phyloP scores from a whole-genome alignment of 2,113 vertebrate genomes.

The Gymnarchus niloticus region DNA sequence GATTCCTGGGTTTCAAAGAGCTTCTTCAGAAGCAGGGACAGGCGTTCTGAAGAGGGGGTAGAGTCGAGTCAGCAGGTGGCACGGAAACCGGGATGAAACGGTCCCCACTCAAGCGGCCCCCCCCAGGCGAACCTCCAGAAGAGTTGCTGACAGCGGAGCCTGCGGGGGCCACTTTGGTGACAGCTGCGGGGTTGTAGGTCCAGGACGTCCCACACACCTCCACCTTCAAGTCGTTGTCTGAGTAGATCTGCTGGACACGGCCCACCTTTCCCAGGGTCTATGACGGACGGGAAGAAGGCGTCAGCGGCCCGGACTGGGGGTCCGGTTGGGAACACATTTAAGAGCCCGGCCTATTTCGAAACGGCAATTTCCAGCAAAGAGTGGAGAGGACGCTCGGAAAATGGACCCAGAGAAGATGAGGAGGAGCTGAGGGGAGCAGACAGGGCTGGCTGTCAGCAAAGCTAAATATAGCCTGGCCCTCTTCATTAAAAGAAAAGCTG shows the following conservation, averaged over 20 bases:
- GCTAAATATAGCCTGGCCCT: neutral
- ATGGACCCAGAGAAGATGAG: neutral
- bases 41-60: conserved; percentile 71
- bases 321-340: neutral
- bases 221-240: conserved; percentile 96
- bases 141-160: conserved; percentile 95
- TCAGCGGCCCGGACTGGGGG: neutral
- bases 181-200: conserved; percentile 96
- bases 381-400: too few relatives aligned
- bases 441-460: neutral
- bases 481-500: neutral
- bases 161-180: conserved; percentile 93
- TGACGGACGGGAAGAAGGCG: conserved; percentile 14
- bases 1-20: conserved; percentile 98
- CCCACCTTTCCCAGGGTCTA: conserved; percentile 98
- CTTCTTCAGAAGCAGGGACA: conserved; percentile 95
- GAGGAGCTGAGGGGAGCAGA: neutral
- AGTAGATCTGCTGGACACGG: conserved; percentile 97
- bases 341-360: too few relatives aligned
- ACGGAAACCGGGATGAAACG: neutral
- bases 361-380: neutral
- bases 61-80: neutral
- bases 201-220: conserved; percentile 98
- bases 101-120: neutral
- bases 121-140: conserved; percentile 78